These are phyloP conservation scores for Oedothorax gibbosus DNA, from an alignment of 1,140 invertebrate genomes.

Conservation along the genomic window DNA sequence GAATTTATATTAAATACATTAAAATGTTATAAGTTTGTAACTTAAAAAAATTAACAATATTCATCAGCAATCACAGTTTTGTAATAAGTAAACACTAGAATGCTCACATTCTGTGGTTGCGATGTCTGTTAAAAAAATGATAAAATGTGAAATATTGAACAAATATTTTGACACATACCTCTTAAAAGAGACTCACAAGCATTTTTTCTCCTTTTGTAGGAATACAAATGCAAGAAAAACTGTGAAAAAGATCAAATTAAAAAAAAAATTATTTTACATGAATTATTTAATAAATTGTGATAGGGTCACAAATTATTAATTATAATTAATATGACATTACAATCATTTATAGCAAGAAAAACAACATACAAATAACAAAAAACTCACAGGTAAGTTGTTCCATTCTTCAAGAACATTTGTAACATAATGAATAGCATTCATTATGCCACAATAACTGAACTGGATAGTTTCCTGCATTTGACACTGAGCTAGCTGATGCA, in stretches of 20 bases:
- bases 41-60: no score
- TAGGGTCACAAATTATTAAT: neutral
- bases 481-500: slow-evolving; percentile 80
- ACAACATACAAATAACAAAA: neutral
- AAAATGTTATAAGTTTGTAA: no score
- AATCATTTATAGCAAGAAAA: neutral
- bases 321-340: neutral
- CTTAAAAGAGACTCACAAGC: slow-evolving; percentile 33
- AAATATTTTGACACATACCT: slow-evolving; percentile 13
- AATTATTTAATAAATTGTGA: neutral
- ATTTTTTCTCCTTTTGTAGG: slow-evolving; percentile 39
- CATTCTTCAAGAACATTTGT: slow-evolving; percentile 84
- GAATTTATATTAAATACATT: no score
- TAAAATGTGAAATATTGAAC: neutral
- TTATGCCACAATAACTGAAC: slow-evolving; percentile 76
- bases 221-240: slow-evolving; percentile 50
- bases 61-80: no score
- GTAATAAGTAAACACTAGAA: no score
- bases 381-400: slow-evolving; percentile 77
- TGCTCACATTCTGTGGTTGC: no score
- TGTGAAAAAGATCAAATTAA: neutral
- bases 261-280: slow-evolving; percentile 11
- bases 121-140: no score
- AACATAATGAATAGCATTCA: slow-evolving; percentile 88
- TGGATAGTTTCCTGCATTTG: slow-evolving; percentile 74